Evolutionary conservation across 1,140 invertebrate species (phyloP).

Genomic region (Ceratosolen solmsi): DNA sequence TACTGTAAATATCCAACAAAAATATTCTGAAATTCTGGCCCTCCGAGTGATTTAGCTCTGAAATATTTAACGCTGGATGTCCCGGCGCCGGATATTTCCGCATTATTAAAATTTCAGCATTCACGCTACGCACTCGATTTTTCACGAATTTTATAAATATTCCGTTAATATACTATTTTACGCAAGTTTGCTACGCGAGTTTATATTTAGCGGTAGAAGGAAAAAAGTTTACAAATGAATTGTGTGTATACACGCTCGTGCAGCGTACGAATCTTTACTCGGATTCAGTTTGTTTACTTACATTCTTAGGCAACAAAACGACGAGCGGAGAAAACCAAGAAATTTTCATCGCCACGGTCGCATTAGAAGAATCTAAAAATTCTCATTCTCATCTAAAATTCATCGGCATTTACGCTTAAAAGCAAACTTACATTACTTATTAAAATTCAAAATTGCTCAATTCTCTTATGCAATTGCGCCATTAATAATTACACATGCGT

Average conservation of each 20-base stretch:
- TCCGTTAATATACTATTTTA: too few species aligned
- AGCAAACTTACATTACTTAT: too few species aligned
- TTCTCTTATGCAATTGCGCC: too few species aligned
- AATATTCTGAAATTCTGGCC: neutral
- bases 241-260: neutral
- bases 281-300: slow-evolving; percentile 7
- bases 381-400: neutral
- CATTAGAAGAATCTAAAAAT: neutral
- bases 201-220: neutral
- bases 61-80: neutral
- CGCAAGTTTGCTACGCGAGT: too few species aligned
- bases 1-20: neutral
- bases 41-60: neutral
- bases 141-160: too few species aligned
- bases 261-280: neutral
- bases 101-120: too few species aligned
- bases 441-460: too few species aligned
- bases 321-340: neutral
- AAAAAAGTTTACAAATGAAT: neutral
- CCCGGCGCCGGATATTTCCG: neutral
- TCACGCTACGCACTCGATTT: too few species aligned
- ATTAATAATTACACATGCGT: too few species aligned
- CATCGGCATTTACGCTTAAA: too few species aligned
- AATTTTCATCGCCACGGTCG: neutral
- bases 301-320: neutral